These are phyloP conservation scores for Podarcis muralis DNA, from an alignment of 2,113 vertebrate species.

Conservation along the genomic window DNA sequence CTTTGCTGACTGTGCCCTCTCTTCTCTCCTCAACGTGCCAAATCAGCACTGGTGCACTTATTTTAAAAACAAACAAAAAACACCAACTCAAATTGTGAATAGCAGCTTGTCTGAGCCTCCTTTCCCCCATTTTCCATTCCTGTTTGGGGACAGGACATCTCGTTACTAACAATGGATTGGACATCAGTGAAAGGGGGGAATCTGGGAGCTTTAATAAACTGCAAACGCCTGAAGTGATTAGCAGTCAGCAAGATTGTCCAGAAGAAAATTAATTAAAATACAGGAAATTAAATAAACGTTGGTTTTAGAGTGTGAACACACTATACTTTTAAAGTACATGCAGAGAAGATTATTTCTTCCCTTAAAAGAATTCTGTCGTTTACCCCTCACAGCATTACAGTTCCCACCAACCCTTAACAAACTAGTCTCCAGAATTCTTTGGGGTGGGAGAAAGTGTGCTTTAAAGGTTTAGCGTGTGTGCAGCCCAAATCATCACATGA, in stretches of 20 bases:
- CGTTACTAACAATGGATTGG: neutral
- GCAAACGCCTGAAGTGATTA: neutral
- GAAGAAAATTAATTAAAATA: neutral
- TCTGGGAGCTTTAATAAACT: neutral
- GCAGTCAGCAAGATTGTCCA: neutral
- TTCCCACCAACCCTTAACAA: too few species aligned
- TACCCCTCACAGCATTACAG: too few species aligned
- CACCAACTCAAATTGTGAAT: neutral
- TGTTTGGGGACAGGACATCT: neutral
- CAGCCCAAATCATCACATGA: too few species aligned
- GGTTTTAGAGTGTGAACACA: neutral
- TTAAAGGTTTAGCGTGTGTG: too few species aligned
- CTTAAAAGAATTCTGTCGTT: too few species aligned
- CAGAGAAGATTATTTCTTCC: too few species aligned
- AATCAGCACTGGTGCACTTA: neutral
- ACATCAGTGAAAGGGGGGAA: neutral
- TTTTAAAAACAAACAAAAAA: neutral
- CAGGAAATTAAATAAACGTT: neutral
- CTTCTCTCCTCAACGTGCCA: neutral
- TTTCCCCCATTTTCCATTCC: neutral
- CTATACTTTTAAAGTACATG: too few species aligned
- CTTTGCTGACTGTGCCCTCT: neutral
- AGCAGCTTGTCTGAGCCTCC: neutral
- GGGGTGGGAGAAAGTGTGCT: too few species aligned
- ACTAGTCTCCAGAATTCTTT: too few species aligned